phyloP scores from a whole-genome alignment of 2,888 invertebrate species.

The Molanna angustata region DNA sequence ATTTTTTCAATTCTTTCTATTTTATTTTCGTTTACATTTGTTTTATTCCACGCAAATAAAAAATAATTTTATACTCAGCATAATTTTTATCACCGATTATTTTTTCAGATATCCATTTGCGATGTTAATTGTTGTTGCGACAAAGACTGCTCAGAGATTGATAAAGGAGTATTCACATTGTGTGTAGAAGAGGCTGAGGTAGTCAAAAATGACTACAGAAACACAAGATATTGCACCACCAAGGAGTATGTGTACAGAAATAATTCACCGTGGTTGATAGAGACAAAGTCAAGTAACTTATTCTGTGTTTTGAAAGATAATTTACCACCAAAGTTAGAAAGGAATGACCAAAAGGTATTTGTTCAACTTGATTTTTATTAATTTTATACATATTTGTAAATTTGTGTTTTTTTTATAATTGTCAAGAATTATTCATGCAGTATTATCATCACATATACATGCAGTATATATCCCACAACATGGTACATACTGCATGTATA shows the following conservation, averaged over 20 bases:
- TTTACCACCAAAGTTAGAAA: constrained; percentile 44
- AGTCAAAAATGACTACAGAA: constrained; percentile 39
- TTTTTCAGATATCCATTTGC: constrained; percentile 59
- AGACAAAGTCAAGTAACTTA: constrained; percentile 46
- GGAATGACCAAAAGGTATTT: constrained; percentile 18
- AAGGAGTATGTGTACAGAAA: constrained; percentile 54
- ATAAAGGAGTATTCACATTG: constrained; percentile 58
- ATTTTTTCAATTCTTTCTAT: too few species aligned
- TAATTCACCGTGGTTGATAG: constrained; percentile 46
- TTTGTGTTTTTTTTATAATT: too few species aligned
- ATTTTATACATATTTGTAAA: too few species aligned
- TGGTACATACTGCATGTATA: too few species aligned
- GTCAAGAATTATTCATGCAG: too few species aligned
- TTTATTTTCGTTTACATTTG: too few species aligned
- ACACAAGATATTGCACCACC: constrained; percentile 51
- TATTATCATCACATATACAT: too few species aligned
- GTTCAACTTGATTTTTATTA: too few species aligned
- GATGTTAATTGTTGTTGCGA: constrained; percentile 88
- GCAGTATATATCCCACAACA: too few species aligned
- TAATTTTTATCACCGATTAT: too few species aligned
- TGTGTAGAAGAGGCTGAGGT: constrained; percentile 49
- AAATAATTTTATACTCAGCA: too few species aligned
- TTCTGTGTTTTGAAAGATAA: constrained; percentile 62
- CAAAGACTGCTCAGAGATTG: constrained; percentile 62
- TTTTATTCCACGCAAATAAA: too few species aligned